Evolutionary conservation across 2,888 invertebrate genomes (phyloP).

Genomic region (Elmis aenea): DNA sequence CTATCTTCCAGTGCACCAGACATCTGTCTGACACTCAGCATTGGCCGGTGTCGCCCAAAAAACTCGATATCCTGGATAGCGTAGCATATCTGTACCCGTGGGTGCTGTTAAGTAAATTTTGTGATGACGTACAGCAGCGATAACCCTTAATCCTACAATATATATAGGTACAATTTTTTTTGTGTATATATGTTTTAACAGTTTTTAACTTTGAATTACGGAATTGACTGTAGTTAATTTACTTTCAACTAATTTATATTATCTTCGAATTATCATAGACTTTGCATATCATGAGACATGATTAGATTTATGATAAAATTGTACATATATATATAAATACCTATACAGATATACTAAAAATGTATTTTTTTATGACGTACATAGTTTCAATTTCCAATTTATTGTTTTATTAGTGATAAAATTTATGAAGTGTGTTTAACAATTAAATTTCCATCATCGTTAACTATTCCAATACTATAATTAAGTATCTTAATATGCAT

Average conservation of each 20-base stretch:
- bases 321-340: background rate
- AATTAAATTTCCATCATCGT: no score
- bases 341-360: slow-evolving; percentile 1
- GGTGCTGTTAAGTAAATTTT: slow-evolving; percentile 15
- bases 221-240: slow-evolving; percentile 29
- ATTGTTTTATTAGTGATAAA: background rate
- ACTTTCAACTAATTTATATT: no score
- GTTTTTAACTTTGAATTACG: slow-evolving; percentile 24
- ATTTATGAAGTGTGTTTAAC: no score
- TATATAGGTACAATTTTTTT: no score
- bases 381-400: background rate
- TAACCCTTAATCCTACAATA: no score
- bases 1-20: slow-evolving; percentile 44
- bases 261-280: slow-evolving; percentile 33
- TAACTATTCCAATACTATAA: no score
- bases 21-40: slow-evolving; percentile 41
- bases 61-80: slow-evolving; percentile 39
- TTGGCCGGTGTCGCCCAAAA: slow-evolving; percentile 27
- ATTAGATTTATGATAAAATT: background rate
- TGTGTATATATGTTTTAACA: slow-evolving; percentile 9
- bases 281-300: slow-evolving; percentile 35
- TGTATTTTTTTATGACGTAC: background rate
- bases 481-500: no score
- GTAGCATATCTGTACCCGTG: slow-evolving; percentile 30
- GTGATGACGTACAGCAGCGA: slow-evolving; percentile 15